Conservation (phyloP, 2,797 vertebrate species). For the Micropoecilia bifurca region DNA sequence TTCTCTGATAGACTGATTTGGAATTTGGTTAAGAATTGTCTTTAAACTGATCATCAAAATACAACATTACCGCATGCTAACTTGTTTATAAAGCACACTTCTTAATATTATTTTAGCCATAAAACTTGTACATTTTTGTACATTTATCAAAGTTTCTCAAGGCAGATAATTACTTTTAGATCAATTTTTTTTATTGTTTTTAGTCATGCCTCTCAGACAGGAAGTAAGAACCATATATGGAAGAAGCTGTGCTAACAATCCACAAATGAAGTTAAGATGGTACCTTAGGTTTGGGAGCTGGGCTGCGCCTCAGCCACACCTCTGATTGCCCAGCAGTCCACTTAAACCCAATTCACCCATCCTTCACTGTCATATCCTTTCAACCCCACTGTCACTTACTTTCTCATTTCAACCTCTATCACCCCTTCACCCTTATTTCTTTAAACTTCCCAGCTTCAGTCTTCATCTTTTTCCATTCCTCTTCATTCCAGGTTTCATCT, state of each 20-base stretch:
- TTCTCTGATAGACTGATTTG: background rate
- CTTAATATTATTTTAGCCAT: background rate
- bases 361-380: background rate
- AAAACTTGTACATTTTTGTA: background rate
- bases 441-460: background rate
- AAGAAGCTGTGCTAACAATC: background rate
- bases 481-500: background rate
- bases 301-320: background rate
- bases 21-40: background rate
- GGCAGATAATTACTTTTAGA: background rate
- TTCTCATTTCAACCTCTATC: background rate
- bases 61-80: background rate
- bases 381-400: background rate
- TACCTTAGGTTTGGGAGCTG: background rate
- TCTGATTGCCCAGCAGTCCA: background rate
- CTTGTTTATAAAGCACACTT: background rate
- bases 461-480: background rate
- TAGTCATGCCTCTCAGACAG: background rate
- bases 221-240: background rate
- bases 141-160: background rate
- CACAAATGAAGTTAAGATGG: background rate
- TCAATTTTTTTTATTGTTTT: background rate
- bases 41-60: background rate
- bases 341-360: background rate
- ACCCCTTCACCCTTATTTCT: background rate